Evolutionary conservation across 2,113 vertebrate genomes (phyloP), one percentile per base, ranked within the genome.

Genomic region (Formicarius rufipectus): DNA sequence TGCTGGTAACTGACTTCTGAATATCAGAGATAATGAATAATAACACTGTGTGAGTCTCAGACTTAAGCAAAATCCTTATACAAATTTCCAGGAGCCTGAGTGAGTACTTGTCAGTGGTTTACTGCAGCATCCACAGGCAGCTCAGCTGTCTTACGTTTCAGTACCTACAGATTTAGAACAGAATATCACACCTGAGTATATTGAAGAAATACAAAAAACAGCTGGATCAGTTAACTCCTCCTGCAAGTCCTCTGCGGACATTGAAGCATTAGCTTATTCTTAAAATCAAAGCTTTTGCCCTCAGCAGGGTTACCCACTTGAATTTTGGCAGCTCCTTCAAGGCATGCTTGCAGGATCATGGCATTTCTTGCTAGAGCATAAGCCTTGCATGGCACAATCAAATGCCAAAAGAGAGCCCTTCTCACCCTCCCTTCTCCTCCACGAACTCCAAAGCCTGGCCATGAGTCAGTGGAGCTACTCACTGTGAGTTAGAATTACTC

Each of bases 391-490:
- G 1, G 83, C 94, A 50, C 89, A 60, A 53, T 56, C 58, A 85
- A 93, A 96, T 93, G 86, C 93, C 91, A 93, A 27, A 89, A 72
- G 68, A 81, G 62, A 89, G 47, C 84, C 83, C 68, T 92, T 74
- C 80, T 85, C 86, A 71, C 89, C 89, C 95, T 89, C 91, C 86
- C 84, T 80, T 95, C 89, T 88, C 76, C 33, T 92, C 74, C 82
- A 86, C 22, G 3, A n/a, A 86, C 83, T 88, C 86, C 35, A 71
- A 69, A 93, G 91, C 86, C 86, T 89, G 91, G 80, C 56, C 27
- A 69, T 97, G 96, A 97, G 95, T 97, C 94, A 97, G 95, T 93
- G 91, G 73, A 90, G 84, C 93, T 92, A 81, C 93, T 96, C 95
- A 59, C 72, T 67, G 93, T 76, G 96, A 92, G 87, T 87, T 92